These are phyloP conservation scores for Theretra japonica DNA, from an alignment of 2,888 invertebrate species.

Conservation along the genomic window DNA sequence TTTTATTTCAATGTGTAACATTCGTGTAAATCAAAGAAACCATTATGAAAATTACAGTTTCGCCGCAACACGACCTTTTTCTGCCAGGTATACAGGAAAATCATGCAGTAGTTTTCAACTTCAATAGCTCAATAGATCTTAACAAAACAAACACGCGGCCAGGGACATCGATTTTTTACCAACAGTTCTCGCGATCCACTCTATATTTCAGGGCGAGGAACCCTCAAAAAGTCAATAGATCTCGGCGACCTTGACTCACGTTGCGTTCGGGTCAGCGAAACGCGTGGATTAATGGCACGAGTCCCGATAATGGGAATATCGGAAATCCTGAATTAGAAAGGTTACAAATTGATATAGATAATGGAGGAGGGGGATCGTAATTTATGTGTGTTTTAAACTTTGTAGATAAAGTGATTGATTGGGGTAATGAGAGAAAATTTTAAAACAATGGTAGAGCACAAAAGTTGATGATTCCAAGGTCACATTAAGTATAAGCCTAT, in stretches of 20 bases:
- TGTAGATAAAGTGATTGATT: not conserved
- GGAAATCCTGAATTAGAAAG: conserved; percentile 29
- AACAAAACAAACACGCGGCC: not conserved
- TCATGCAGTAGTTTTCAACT: not conserved
- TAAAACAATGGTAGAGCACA: no score
- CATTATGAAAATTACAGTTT: no score
- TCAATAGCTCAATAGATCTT: not conserved
- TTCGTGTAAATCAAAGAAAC: no score
- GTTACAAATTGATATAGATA: conserved; percentile 27
- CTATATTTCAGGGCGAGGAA: conserved; percentile 23
- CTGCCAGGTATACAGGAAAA: no score
- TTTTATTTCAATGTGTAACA: no score
- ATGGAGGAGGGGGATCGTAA: not conserved
- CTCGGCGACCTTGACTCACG: conserved; percentile 27
- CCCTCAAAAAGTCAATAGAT: conserved; percentile 30
- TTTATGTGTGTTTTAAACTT: not conserved
- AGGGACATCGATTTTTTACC: not conserved
- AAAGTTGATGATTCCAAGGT: no score
- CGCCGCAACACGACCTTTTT: no score
- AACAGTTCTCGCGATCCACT: conserved; percentile 21
- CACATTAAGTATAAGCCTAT: no score
- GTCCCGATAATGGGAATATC: conserved; percentile 32
- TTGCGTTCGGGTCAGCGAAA: conserved; percentile 14
- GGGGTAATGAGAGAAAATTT: no score
- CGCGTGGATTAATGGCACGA: conserved; percentile 30